phyloP scores from a whole-genome alignment of 2,797 vertebrate species.

The Sebastes nivosus region DNA sequence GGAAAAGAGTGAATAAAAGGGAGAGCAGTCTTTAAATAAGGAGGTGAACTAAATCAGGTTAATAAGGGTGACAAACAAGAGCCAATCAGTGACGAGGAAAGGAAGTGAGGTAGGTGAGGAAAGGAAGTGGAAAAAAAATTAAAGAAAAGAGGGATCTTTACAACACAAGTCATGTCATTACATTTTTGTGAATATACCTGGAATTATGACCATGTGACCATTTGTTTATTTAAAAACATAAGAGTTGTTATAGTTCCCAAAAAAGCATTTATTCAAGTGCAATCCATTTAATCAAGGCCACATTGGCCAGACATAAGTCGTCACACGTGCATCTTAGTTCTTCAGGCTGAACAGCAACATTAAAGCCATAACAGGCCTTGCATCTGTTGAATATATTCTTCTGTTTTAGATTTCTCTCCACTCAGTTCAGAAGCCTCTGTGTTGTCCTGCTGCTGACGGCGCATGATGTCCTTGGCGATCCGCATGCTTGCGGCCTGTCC shows the following conservation, averaged over 20 bases:
- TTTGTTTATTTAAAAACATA: background rate
- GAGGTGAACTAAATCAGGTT: too few species aligned
- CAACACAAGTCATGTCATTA: background rate
- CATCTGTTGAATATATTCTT: conserved; percentile 84
- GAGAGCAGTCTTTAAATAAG: too few species aligned
- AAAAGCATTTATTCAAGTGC: background rate
- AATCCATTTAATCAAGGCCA: background rate
- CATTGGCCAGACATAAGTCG: background rate
- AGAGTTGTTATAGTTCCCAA: background rate
- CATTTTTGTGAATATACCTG: background rate
- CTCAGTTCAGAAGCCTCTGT: background rate
- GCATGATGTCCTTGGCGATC: conserved; percentile 77
- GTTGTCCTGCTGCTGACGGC: background rate
- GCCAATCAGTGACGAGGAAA: too few species aligned
- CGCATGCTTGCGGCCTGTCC: conserved; percentile 82
- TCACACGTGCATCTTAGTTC: background rate
- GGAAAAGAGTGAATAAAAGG: too few species aligned
- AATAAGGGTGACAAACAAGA: too few species aligned
- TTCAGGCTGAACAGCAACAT: background rate
- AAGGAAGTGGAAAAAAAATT: too few species aligned
- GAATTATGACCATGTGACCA: background rate
- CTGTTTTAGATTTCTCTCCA: conserved; percentile 58
- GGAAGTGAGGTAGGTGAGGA: too few species aligned
- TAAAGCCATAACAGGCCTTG: conserved; percentile 83
- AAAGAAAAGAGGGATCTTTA: too few species aligned